Conservation (phyloP, 2,888 invertebrate genomes). For the Lithophane ornitopus region DNA sequence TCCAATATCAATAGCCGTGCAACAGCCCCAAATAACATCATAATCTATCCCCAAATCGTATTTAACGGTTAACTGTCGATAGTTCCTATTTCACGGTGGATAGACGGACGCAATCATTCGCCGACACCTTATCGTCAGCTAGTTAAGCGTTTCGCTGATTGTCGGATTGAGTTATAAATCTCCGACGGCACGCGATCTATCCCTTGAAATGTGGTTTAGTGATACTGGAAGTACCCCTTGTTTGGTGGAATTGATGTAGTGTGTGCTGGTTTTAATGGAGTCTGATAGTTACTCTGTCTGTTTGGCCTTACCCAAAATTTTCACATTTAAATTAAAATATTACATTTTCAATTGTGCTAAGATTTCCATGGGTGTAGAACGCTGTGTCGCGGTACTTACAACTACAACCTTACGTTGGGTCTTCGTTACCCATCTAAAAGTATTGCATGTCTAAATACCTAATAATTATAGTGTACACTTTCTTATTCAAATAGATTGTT, state of each 20-base stretch:
- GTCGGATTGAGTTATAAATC: slow-evolving; percentile 89
- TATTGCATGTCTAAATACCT: not conserved
- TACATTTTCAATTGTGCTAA: not conserved
- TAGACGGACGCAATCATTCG: slow-evolving; percentile 83
- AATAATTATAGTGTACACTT: not conserved
- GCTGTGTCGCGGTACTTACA: not conserved
- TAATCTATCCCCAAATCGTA: slow-evolving; percentile 62
- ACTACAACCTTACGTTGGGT: not conserved
- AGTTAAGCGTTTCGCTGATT: slow-evolving; percentile 89
- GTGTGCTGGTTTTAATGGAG: slow-evolving; percentile 2
- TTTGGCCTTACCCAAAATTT: no score
- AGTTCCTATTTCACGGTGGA: slow-evolving; percentile 71
- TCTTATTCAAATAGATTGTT: not conserved
- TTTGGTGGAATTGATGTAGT: slow-evolving; percentile 28
- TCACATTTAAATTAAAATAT: not conserved
- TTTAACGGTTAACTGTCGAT: slow-evolving; percentile 65
- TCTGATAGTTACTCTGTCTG: not conserved
- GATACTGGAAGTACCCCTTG: slow-evolving; percentile 67
- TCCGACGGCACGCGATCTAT: slow-evolving; percentile 86
- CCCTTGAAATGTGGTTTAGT: slow-evolving; percentile 74
- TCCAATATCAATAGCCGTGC: slow-evolving; percentile 32
- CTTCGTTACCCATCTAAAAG: not conserved
- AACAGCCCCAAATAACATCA: slow-evolving; percentile 55
- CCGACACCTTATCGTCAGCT: slow-evolving; percentile 88
- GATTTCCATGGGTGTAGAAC: not conserved